Conservation (phyloP, 53 echinoderm and acorn worm genomes). For the Pentamera pediparva region DNA sequence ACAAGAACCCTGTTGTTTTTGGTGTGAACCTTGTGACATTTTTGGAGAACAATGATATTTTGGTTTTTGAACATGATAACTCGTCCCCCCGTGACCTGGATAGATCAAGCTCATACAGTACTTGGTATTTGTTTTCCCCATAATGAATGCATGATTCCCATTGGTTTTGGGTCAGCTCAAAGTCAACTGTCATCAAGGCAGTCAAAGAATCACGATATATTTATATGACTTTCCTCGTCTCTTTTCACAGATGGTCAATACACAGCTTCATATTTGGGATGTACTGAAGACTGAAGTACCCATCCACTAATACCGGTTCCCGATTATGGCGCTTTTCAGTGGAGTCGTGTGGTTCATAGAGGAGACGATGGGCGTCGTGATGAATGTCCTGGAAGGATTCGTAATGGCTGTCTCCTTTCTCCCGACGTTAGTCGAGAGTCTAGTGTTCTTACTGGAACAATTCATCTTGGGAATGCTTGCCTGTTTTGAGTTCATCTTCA, state of each 20-base stretch:
- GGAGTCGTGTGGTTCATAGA: not conserved
- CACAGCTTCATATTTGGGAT: too few relatives aligned
- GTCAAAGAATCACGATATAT: not conserved
- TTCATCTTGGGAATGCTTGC: constrained; percentile 1
- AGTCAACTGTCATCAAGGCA: not conserved
- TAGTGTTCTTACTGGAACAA: not conserved
- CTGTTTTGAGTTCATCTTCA: not conserved
- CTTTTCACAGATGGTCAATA: too few relatives aligned
- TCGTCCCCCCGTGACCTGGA: too few relatives aligned
- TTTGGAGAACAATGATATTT: too few relatives aligned
- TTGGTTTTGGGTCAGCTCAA: not conserved
- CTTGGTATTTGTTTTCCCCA: not conserved
- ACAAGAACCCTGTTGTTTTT: not conserved
- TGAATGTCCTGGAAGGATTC: not conserved
- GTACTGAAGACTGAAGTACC: too few relatives aligned
- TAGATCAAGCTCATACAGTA: not conserved
- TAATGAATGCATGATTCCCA: not conserved
- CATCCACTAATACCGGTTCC: too few relatives aligned
- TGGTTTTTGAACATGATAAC: too few relatives aligned
- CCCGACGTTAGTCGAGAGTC: not conserved
- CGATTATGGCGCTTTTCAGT: too few relatives aligned
- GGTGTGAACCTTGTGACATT: too few relatives aligned
- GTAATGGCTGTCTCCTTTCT: not conserved
- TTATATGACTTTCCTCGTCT: too few relatives aligned
- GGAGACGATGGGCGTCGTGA: not conserved